phyloP scores from a whole-genome alignment of 2,888 invertebrate genomes.

The Tachina grossa region DNA sequence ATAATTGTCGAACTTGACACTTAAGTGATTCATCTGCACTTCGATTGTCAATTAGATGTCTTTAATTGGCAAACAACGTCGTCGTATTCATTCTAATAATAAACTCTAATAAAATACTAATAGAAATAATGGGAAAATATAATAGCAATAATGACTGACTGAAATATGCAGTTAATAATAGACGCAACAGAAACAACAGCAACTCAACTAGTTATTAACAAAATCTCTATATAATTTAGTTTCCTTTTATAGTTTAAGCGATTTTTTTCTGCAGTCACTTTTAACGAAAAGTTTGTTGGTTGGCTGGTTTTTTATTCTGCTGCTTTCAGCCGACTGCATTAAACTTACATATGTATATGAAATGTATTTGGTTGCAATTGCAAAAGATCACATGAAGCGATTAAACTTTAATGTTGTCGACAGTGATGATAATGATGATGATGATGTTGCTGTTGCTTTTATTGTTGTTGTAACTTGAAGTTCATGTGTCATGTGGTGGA shows the following conservation, averaged over 20 bases:
- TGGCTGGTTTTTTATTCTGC: not conserved
- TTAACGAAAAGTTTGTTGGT: not conserved
- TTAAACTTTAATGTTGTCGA: conserved; percentile 52
- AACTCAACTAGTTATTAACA: conserved; percentile 48
- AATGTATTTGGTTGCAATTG: conserved; percentile 1
- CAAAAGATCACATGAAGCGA: conserved; percentile 62
- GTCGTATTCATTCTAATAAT: conserved; percentile 51
- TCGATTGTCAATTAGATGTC: conserved; percentile 69
- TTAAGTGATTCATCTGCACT: conserved; percentile 73
- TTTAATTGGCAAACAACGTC: conserved; percentile 66
- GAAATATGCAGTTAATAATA: conserved; percentile 63
- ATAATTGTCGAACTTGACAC: conserved; percentile 73
- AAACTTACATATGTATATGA: not conserved
- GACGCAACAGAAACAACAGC: conserved; percentile 28
- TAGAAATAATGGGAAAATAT: conserved; percentile 18
- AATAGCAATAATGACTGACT: conserved; percentile 44
- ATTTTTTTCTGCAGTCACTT: conserved; percentile 25
- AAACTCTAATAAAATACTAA: conserved; percentile 53
- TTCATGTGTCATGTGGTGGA: conserved; percentile 71
- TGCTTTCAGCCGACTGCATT: too few relatives aligned
- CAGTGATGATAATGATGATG: conserved; percentile 30
- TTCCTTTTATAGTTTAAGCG: conserved; percentile 66
- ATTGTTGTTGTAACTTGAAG: conserved; percentile 55
- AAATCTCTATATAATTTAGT: conserved; percentile 63
- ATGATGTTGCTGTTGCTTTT: not conserved